Base-by-base conservation (phyloP, 1,140 invertebrate species). In the Trachymyrmex cornetzi region DNA sequence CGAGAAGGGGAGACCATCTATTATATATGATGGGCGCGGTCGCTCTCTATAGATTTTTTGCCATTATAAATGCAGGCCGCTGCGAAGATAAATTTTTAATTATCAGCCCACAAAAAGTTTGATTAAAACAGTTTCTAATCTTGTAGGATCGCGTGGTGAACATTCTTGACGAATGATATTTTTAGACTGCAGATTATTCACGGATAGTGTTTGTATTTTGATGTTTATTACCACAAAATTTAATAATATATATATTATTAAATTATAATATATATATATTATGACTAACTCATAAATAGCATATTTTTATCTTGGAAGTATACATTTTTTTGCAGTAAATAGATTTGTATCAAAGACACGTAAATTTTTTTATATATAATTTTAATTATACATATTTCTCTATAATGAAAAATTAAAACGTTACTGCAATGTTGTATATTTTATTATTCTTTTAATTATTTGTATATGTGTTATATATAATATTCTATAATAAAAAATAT, bases 11-110 rank as follows among this genome's bases (percentile, higher is more conserved):
- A 91, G 90, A 93, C 89, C 87, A 92, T 94, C 91, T 94, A 95
- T 95, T 94, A 95, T 95, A 94, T 94, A 95, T 94, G 94, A 95
- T 94, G 93, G 94, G 94, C 93, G 93, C 93, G 94, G 94, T 91
- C 91, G 93, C 77, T 92, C 90, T 93, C 90, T 94, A 94, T 94
- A 90, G 94, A 94, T 94, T 94, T 94, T 93, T 92, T 86, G 82
- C 88, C 89, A 94, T 94, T 94, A 94, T 93, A 93, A 93, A 94
- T 94, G 84, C 92, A 93, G 63, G n/a, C 71, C 75, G 84, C 67
- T 90, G 85, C 9, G 30, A 67, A 61, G 74, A 91, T 93, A 90
- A 91, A 93, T 92, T 92, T 88, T 92, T 94, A 93, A 94, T 93
- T 90, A 92, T 74, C 11, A 11, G 1, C n/a, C 22, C 4, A 14